These are phyloP conservation scores for Sebastes hopkinsi DNA, from an alignment of 2,797 vertebrate species.

Conservation along the genomic window DNA sequence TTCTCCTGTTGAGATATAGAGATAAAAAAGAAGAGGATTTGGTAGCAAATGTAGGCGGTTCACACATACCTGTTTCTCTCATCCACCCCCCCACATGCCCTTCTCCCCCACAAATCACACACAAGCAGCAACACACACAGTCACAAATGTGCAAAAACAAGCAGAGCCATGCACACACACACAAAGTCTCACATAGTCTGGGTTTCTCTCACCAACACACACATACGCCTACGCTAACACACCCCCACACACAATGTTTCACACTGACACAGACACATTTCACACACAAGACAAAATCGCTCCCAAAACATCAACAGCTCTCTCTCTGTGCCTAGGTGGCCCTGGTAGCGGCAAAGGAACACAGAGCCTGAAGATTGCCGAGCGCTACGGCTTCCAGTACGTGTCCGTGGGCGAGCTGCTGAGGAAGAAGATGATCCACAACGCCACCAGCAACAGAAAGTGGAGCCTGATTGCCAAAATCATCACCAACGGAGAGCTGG, in stretches of 20 bases:
- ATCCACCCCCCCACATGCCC: not conserved
- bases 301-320: constrained; percentile 62
- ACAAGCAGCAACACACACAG: not conserved
- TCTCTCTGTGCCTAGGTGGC: constrained; percentile 83
- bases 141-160: constrained; percentile 15
- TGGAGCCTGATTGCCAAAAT: constrained; percentile 99
- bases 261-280: constrained; percentile 49
- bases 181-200: constrained; percentile 38
- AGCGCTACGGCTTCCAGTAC: constrained; percentile 95
- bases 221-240: constrained; percentile 48
- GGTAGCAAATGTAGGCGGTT: constrained; percentile 56
- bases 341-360: constrained; percentile 98
- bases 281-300: not conserved
- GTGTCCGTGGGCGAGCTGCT: constrained; percentile 96
- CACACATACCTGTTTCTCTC: constrained; percentile 60
- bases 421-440: constrained; percentile 97
- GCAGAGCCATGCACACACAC: constrained; percentile 9
- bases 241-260: constrained; percentile 64
- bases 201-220: constrained; percentile 39
- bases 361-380: constrained; percentile 96
- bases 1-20: not conserved
- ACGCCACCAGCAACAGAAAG: constrained; percentile 96
- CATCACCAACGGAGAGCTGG: constrained; percentile 97
- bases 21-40: constrained; percentile 20
- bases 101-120: constrained; percentile 17